phyloP scores from a whole-genome alignment of 2,113 vertebrate genomes.

The Gnathonemus echidnorhynchus region DNA sequence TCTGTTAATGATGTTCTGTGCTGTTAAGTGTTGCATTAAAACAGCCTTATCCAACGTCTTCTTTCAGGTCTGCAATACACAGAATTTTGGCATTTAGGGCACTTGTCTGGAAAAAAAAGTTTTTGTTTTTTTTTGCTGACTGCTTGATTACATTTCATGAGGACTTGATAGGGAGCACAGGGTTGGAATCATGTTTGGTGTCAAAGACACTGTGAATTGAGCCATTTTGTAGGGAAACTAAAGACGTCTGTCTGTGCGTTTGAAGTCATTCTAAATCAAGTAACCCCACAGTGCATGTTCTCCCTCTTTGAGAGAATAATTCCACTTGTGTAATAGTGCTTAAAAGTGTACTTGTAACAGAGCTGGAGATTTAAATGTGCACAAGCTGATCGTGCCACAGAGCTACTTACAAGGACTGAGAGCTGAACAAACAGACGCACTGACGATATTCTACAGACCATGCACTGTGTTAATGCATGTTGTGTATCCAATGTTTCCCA shows the following conservation, averaged over 20 bases:
- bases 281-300: neutral
- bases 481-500: neutral
- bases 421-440: neutral
- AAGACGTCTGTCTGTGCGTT: neutral
- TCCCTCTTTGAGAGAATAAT: conserved; percentile 7
- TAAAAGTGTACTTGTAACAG: neutral
- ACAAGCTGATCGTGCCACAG: neutral
- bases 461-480: neutral
- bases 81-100: neutral
- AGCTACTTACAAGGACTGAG: neutral
- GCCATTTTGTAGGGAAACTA: conserved; percentile 3
- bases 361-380: neutral
- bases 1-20: neutral
- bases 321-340: conserved; percentile 19
- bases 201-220: conserved; percentile 5
- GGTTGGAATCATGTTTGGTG: conserved; percentile 12
- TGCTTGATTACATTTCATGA: conserved; percentile 8
- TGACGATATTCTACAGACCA: neutral
- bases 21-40: neutral
- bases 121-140: neutral
- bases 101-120: neutral
- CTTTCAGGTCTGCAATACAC: neutral
- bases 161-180: conserved; percentile 10
- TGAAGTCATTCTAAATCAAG: conserved; percentile 4
- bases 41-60: neutral